These are phyloP conservation scores for Microtus montanus DNA, from an alignment of 2,113 vertebrate genomes.

Conservation along the genomic window DNA sequence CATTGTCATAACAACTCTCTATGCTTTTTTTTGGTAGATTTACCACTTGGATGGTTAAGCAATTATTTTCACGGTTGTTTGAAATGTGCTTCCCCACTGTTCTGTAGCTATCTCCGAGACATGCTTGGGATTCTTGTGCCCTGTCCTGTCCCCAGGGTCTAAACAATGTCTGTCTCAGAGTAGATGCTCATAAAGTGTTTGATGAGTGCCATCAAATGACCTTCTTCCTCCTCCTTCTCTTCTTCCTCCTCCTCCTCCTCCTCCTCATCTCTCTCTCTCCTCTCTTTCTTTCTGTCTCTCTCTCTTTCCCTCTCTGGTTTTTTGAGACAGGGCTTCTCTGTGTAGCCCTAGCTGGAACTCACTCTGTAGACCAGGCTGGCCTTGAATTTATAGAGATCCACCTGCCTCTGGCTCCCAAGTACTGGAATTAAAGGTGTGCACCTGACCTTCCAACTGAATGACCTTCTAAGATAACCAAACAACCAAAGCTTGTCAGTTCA, in stretches of 20 bases:
- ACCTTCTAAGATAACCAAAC: neutral
- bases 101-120: neutral
- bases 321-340: neutral
- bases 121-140: neutral
- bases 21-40: neutral
- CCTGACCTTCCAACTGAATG: neutral
- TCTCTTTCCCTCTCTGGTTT: neutral
- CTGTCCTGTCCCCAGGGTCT: neutral
- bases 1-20: neutral
- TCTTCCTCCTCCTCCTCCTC: neutral
- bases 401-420: neutral
- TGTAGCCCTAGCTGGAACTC: neutral
- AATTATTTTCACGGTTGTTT: neutral
- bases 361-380: neutral
- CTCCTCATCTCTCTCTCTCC: no score
- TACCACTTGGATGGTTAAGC: neutral
- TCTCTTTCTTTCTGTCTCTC: neutral
- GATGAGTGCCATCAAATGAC: neutral
- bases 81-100: neutral
- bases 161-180: neutral
- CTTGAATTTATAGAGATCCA: neutral
- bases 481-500: neutral
- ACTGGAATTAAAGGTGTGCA: neutral
- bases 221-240: neutral
- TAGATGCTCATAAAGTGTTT: neutral